Conservation (phyloP, 2,888 invertebrate species). For the Aradus depressus region DNA sequence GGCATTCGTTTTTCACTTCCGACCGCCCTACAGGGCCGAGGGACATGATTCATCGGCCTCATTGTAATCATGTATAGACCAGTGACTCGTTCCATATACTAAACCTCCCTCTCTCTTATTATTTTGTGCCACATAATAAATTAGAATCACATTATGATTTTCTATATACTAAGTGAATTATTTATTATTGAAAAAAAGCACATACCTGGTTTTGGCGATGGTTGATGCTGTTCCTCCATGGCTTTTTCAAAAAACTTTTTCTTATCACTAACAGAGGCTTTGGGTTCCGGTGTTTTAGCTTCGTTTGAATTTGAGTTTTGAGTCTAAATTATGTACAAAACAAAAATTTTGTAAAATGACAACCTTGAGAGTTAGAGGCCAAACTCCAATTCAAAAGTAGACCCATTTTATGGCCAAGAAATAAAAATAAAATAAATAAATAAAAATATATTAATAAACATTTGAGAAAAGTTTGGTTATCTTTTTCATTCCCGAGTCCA, state of each 20-base stretch:
- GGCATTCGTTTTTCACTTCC: too few species aligned
- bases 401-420: too few species aligned
- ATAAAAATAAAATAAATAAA: too few species aligned
- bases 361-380: too few species aligned
- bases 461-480: too few species aligned
- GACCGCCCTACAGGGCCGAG: too few species aligned
- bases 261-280: slow-evolving; percentile 84
- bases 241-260: slow-evolving; percentile 93
- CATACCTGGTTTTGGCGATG: slow-evolving; percentile 70
- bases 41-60: too few species aligned
- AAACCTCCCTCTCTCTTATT: neutral
- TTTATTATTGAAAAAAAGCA: neutral
- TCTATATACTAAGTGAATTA: neutral
- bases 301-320: slow-evolving; percentile 19
- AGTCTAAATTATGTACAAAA: too few species aligned
- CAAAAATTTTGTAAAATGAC: slow-evolving; percentile 4
- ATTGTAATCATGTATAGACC: too few species aligned
- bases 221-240: slow-evolving; percentile 83
- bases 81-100: neutral
- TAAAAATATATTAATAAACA: too few species aligned
- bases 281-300: slow-evolving; percentile 48
- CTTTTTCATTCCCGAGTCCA: too few species aligned
- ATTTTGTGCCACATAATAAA: neutral
- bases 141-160: neutral
- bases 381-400: too few species aligned